Evolutionary conservation across 2,888 invertebrate species (phyloP).

Genomic region (Meteorus cinctellus): DNA sequence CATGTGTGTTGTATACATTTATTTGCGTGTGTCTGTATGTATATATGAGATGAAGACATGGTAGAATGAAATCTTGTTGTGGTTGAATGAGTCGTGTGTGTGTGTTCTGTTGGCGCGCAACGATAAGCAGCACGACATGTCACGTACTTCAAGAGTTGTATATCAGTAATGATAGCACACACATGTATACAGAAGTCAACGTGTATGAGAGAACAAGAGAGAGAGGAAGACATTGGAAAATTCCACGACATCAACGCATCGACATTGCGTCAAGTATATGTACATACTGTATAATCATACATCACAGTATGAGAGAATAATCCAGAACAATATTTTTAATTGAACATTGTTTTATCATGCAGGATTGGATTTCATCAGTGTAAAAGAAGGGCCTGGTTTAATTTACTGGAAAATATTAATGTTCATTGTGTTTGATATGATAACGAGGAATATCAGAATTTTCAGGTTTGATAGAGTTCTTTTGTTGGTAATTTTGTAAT

Average conservation of each 20-base stretch:
- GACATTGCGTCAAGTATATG: slow-evolving; percentile 20
- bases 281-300: not conserved
- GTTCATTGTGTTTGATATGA: too few relatives aligned
- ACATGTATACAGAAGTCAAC: slow-evolving; percentile 17
- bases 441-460: too few relatives aligned
- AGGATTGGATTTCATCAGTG: too few relatives aligned
- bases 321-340: not conserved
- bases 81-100: not conserved
- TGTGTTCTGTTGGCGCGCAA: not conserved
- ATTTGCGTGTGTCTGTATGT: not conserved
- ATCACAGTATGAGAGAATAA: not conserved
- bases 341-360: too few relatives aligned
- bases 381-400: too few relatives aligned
- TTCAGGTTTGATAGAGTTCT: too few relatives aligned
- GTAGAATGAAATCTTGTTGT: slow-evolving; percentile 9
- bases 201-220: not conserved
- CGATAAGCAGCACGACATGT: not conserved
- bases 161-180: not conserved
- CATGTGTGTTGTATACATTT: not conserved
- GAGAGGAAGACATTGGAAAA: slow-evolving; percentile 36
- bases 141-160: not conserved
- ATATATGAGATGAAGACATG: not conserved
- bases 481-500: too few relatives aligned
- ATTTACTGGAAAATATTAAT: too few relatives aligned
- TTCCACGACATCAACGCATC: slow-evolving; percentile 31